Percentiles rank a stretch among this genome's conserved stretches.
phyloP scores from a whole-genome alignment of 2,888 invertebrate species.

The Lasioglossum morio region DNA sequence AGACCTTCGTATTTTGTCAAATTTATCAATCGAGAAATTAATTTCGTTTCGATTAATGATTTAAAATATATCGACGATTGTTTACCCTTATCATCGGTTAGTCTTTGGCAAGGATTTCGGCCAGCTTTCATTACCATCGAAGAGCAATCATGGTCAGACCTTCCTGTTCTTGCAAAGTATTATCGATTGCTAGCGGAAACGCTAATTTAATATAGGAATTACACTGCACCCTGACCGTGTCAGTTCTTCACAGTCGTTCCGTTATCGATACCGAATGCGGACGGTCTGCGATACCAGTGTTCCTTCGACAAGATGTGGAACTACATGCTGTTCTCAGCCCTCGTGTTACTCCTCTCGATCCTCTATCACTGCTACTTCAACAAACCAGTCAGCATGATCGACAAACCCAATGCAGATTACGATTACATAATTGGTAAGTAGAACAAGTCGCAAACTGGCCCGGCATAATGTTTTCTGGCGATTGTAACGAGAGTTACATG shows the following conservation, averaged over 20 bases:
- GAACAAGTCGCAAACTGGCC: background rate
- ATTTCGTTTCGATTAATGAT: background rate
- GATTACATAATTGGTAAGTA: slow-evolving; percentile 82
- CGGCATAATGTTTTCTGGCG: background rate
- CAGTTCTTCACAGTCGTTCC: slow-evolving; percentile 45
- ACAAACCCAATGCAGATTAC: slow-evolving; percentile 75
- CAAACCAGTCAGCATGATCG: slow-evolving; percentile 76
- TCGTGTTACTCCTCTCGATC: slow-evolving; percentile 75
- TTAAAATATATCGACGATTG: background rate
- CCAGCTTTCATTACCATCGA: background rate
- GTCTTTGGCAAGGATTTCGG: background rate
- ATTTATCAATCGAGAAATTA: background rate
- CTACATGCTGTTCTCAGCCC: slow-evolving; percentile 74
- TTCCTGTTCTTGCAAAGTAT: slow-evolving; percentile 32
- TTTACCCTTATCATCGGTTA: background rate
- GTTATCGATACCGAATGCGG: slow-evolving; percentile 43
- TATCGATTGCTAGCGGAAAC: slow-evolving; percentile 62
- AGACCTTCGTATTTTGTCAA: background rate
- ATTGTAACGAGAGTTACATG: background rate
- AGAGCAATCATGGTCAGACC: slow-evolving; percentile 24
- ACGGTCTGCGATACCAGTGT: slow-evolving; percentile 2
- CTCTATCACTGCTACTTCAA: slow-evolving; percentile 76
- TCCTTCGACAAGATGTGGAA: slow-evolving; percentile 74
- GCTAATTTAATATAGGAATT: slow-evolving; percentile 82
- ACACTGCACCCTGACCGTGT: slow-evolving; percentile 49